phyloP scores from a whole-genome alignment of 1,140 invertebrate species.

The Drusus annulatus region DNA sequence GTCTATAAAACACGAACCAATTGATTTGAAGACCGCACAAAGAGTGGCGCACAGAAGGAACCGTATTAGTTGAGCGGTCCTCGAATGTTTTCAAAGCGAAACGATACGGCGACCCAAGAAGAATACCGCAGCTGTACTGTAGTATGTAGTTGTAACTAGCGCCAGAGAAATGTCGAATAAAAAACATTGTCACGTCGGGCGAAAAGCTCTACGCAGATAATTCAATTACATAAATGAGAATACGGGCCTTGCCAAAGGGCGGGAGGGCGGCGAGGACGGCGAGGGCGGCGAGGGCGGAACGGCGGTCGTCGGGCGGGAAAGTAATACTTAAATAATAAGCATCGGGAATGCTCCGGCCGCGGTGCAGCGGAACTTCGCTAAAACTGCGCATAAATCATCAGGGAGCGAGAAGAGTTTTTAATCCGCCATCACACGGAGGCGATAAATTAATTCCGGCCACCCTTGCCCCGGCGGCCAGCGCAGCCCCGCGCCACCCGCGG shows the following conservation, averaged over 20 bases:
- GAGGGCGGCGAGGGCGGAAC: background rate
- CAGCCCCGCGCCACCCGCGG: constrained; percentile 15
- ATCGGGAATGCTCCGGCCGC: constrained; percentile 14
- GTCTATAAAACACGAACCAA: too few relatives aligned
- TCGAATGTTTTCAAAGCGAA: too few relatives aligned
- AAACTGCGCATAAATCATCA: constrained; percentile 53
- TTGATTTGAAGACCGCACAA: too few relatives aligned
- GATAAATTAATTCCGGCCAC: constrained; percentile 56
- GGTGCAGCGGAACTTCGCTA: constrained; percentile 45
- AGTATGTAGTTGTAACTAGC: background rate
- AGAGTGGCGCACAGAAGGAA: too few relatives aligned
- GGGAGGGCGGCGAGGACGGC: background rate
- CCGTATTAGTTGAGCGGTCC: too few relatives aligned
- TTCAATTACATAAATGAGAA: constrained; percentile 37
- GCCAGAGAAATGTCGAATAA: background rate
- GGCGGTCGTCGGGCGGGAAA: background rate
- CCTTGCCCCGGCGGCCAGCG: constrained; percentile 4
- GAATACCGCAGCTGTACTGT: too few relatives aligned
- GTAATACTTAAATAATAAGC: constrained; percentile 22
- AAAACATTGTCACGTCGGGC: constrained; percentile 25
- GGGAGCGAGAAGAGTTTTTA: constrained; percentile 47
- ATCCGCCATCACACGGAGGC: constrained; percentile 51
- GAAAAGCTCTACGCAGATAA: constrained; percentile 18
- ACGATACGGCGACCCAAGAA: too few relatives aligned
- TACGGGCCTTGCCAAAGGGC: constrained; percentile 14